Conservation (phyloP, 2,888 invertebrate species). For the Ceramica pisi region DNA sequence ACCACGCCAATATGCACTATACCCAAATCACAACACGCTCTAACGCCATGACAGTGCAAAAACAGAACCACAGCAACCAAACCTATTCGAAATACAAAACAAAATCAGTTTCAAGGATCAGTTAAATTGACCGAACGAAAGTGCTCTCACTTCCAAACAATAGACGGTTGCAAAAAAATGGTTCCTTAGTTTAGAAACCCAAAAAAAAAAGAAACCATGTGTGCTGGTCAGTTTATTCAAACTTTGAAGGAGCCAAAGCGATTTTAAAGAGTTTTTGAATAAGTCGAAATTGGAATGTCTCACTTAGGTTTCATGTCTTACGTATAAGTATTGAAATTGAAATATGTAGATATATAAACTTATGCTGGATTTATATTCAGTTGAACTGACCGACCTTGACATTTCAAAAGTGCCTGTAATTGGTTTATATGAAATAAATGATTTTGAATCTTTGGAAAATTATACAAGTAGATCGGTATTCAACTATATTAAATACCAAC, state of each 20-base stretch:
- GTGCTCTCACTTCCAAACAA: constrained; percentile 77
- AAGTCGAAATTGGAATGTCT: not conserved
- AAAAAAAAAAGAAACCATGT: constrained; percentile 45
- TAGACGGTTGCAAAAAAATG: constrained; percentile 69
- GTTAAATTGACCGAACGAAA: constrained; percentile 81
- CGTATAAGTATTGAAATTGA: no score
- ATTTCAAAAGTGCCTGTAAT: no score
- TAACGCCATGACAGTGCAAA: constrained; percentile 56
- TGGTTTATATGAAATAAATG: no score
- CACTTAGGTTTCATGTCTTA: no score
- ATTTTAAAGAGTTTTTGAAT: constrained; percentile 30
- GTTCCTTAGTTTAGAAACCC: constrained; percentile 19
- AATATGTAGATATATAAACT: no score
- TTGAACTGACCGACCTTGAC: no score
- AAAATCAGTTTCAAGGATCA: constrained; percentile 68
- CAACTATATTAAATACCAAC: no score
- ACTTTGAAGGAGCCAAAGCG: not conserved
- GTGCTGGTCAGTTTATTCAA: constrained; percentile 38
- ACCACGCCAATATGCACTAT: not conserved
- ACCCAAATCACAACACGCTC: constrained; percentile 35
- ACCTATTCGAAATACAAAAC: constrained; percentile 65
- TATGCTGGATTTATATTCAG: no score
- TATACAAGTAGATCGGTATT: no score
- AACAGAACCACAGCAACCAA: constrained; percentile 54
- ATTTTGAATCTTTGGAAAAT: no score